phyloP scores from a whole-genome alignment of 2,113 vertebrate genomes.

The Gobiocypris rarus region DNA sequence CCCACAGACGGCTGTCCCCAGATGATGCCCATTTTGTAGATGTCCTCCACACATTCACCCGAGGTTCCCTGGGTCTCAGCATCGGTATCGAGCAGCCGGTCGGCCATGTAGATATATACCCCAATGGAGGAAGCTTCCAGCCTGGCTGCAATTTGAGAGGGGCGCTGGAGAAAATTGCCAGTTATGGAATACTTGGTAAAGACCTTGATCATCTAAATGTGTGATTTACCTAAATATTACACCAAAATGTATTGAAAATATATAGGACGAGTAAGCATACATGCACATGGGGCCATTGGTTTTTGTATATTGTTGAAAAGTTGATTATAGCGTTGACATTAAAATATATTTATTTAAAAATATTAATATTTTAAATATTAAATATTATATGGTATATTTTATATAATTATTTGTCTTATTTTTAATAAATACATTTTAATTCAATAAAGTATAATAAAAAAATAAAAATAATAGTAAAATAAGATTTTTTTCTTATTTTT shows the following conservation, averaged over 20 bases:
- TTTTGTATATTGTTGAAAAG: neutral
- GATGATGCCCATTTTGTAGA: conserved; percentile 96
- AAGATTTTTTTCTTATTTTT: neutral
- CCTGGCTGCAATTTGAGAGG: conserved; percentile 88
- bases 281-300: neutral
- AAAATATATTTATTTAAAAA: neutral
- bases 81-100: conserved; percentile 95
- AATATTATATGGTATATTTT: neutral
- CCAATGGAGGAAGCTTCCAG: conserved; percentile 92
- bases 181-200: conserved; percentile 75
- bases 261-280: neutral
- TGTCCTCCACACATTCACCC: conserved; percentile 90
- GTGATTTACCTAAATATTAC: neutral
- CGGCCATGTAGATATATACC: conserved; percentile 94
- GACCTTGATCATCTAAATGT: neutral
- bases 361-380: no score
- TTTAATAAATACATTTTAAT: neutral
- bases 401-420: no score
- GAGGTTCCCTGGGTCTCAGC: conserved; percentile 87
- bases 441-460: no score
- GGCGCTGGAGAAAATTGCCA: conserved; percentile 74
- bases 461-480: no score
- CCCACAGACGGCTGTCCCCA: conserved; percentile 85
- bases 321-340: neutral
- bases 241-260: neutral